Conservation (phyloP, 2,113 vertebrate genomes). For the Lontra canadensis region DNA sequence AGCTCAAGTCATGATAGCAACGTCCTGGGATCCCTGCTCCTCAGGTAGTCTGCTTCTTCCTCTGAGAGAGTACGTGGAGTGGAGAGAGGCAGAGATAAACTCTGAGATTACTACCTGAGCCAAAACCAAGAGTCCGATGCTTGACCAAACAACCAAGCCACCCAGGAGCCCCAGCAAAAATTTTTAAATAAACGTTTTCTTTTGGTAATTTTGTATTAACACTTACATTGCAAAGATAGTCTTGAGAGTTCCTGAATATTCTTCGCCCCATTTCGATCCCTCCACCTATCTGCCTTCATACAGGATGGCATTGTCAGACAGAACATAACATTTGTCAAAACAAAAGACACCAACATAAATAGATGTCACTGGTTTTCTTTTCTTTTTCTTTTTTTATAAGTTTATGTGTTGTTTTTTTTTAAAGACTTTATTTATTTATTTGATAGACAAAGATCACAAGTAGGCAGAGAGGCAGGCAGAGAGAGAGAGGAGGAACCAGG, state of each 20-base stretch:
- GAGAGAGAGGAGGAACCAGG: too few relatives aligned
- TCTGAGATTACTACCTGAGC: background rate
- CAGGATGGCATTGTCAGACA: background rate
- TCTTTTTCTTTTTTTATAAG: too few relatives aligned
- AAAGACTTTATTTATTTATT: too few relatives aligned
- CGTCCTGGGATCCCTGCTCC: too few relatives aligned
- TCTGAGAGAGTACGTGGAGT: background rate
- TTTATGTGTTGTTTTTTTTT: too few relatives aligned
- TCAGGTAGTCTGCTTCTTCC: too few relatives aligned
- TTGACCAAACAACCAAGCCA: background rate
- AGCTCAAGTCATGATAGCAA: too few relatives aligned
- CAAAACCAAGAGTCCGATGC: background rate
- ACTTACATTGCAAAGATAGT: background rate
- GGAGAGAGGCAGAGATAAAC: background rate
- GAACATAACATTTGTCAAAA: background rate
- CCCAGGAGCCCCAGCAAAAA: background rate
- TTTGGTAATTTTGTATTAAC: background rate
- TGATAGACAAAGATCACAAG: too few relatives aligned
- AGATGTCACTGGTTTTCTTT: background rate
- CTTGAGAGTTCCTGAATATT: background rate
- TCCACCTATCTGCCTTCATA: accelerated
- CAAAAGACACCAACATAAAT: background rate
- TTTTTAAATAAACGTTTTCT: background rate
- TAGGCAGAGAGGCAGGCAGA: too few relatives aligned
- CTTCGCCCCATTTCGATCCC: background rate